These are phyloP conservation scores for Vandiemenella viatica DNA, from an alignment of 2,888 invertebrate species.

Conservation along the genomic window DNA sequence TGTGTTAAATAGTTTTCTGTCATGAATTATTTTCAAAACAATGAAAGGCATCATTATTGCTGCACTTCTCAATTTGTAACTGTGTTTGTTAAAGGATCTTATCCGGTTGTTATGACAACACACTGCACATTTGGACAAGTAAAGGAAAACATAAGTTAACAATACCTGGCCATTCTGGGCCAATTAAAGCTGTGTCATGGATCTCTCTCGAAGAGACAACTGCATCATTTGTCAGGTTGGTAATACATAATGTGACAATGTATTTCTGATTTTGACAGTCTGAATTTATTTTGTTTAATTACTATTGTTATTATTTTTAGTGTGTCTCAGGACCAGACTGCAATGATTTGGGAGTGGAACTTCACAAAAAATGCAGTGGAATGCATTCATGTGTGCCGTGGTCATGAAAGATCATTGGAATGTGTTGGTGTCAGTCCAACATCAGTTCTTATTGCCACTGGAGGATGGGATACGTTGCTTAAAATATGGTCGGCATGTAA, in stretches of 20 bases:
- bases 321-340: conserved; percentile 84
- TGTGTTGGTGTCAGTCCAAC: conserved; percentile 64
- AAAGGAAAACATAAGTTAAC: conserved; percentile 72
- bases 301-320: conserved; percentile 28
- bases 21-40: no score
- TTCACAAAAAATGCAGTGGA: conserved; percentile 55
- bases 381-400: conserved; percentile 66
- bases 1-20: conserved; percentile 20
- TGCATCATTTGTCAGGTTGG: conserved; percentile 53
- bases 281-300: background rate
- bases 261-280: background rate
- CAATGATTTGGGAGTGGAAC: conserved; percentile 81
- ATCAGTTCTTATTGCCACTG: conserved; percentile 55
- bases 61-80: no score
- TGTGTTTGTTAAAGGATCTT: no score
- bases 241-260: background rate
- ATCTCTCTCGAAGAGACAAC: conserved; percentile 48
- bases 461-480: conserved; percentile 83
- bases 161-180: conserved; percentile 72
- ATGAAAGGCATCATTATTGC: no score
- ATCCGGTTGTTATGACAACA: conserved; percentile 87
- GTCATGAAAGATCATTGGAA: conserved; percentile 87
- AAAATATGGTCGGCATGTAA: conserved; percentile 79
- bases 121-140: conserved; percentile 75
- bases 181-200: conserved; percentile 83